phyloP scores from a whole-genome alignment of 92 coral and sea anemone species.

The Montipora capitata region DNA sequence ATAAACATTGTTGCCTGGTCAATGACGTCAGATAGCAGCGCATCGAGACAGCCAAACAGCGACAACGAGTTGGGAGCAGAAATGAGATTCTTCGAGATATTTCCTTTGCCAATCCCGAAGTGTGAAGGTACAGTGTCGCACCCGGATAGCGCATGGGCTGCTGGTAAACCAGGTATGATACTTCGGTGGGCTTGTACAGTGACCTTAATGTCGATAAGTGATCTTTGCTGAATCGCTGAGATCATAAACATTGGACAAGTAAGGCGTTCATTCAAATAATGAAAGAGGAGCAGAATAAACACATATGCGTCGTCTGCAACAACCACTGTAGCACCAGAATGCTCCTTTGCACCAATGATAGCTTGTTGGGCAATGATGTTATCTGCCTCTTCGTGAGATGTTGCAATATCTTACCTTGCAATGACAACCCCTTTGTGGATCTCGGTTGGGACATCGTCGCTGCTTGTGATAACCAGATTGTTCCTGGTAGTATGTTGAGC shows the following conservation, averaged over 20 bases:
- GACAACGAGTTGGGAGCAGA: constrained; percentile 75
- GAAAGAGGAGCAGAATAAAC: constrained; percentile 76
- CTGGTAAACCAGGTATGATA: constrained; percentile 77
- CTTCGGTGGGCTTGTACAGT: constrained; percentile 66
- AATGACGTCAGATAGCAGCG: neutral
- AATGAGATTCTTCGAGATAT: constrained; percentile 65
- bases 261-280: constrained; percentile 72
- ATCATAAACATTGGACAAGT: constrained; percentile 72
- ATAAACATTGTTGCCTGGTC: constrained; percentile 67
- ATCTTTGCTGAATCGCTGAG: constrained; percentile 77
- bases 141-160: constrained; percentile 79
- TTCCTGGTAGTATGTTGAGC: constrained; percentile 51
- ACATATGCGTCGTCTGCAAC: constrained; percentile 86
- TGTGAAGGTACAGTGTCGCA: constrained; percentile 84
- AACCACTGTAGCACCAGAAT: constrained; percentile 63
- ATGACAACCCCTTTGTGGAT: constrained; percentile 74
- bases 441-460: constrained; percentile 72
- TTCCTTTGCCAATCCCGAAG: constrained; percentile 81
- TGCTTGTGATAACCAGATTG: constrained; percentile 70
- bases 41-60: constrained; percentile 54
- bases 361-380: constrained; percentile 71
- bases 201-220: constrained; percentile 75
- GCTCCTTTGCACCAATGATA: constrained; percentile 73
- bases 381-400: constrained; percentile 81
- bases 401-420: constrained; percentile 76